phyloP scores from a whole-genome alignment of 2,113 vertebrate species.

The Laticauda colubrina region DNA sequence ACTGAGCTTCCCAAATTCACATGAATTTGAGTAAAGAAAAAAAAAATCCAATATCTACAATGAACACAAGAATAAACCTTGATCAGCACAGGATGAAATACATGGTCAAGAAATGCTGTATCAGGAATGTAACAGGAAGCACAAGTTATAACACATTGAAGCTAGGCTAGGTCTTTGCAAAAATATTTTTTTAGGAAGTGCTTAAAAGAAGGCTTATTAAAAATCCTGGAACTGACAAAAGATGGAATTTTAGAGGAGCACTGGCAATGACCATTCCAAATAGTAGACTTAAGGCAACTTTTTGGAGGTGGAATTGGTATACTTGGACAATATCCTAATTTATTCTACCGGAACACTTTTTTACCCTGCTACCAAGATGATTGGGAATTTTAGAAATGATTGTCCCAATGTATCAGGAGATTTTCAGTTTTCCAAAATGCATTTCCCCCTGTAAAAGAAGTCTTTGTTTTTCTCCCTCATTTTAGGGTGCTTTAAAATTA shows the following conservation, averaged over 20 bases:
- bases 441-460: background rate
- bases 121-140: background rate
- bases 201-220: background rate
- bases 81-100: background rate
- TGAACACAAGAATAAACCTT: background rate
- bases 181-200: background rate
- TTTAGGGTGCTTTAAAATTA: background rate
- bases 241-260: background rate
- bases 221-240: background rate
- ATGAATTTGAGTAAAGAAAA: background rate
- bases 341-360: background rate
- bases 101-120: background rate
- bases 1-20: slow-evolving; percentile 1
- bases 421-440: background rate
- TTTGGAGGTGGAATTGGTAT: background rate
- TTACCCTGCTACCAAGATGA: background rate
- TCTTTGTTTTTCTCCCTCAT: background rate
- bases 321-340: background rate
- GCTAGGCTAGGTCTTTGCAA: background rate
- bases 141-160: background rate
- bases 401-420: background rate
- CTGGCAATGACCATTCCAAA: background rate
- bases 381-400: background rate
- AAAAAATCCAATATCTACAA: background rate
- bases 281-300: background rate